Evolutionary conservation across 2,797 vertebrate genomes (phyloP).

Genomic region (Remorina albescens): DNA sequence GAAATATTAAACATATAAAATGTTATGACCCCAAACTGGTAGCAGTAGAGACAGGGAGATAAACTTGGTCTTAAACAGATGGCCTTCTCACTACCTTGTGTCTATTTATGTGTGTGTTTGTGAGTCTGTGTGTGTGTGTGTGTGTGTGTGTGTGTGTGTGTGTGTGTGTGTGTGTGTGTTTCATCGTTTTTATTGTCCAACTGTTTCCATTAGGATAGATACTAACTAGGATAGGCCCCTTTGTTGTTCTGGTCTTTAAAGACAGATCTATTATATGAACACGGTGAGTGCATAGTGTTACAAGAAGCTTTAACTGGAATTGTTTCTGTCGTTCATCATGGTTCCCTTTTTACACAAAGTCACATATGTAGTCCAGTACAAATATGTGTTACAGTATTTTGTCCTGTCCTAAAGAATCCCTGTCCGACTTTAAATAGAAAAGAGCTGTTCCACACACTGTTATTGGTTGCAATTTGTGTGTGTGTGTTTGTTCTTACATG

Average conservation of each 20-base stretch:
- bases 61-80: conserved; percentile 74
- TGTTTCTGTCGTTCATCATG: conserved; percentile 8
- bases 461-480: not conserved
- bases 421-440: not conserved
- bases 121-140: conserved; percentile 31
- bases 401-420: not conserved
- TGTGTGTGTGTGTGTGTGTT: conserved; percentile 31
- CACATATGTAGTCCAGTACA: conserved; percentile 5
- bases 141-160: conserved; percentile 32
- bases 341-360: not conserved
- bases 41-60: conserved; percentile 66
- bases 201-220: conserved; percentile 59
- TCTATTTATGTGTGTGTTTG: conserved; percentile 46
- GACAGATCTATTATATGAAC: not conserved
- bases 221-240: conserved; percentile 30
- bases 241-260: conserved; percentile 29
- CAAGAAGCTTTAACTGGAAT: not conserved
- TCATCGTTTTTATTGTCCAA: conserved; percentile 67
- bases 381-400: not conserved
- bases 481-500: conserved; percentile 90
- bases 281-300: not conserved
- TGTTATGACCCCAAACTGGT: conserved; percentile 75
- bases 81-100: conserved; percentile 54
- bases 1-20: conserved; percentile 78
- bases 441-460: not conserved